phyloP scores from a whole-genome alignment of 2,797 vertebrate genomes.

The Petrocephalus schoutedeni region DNA sequence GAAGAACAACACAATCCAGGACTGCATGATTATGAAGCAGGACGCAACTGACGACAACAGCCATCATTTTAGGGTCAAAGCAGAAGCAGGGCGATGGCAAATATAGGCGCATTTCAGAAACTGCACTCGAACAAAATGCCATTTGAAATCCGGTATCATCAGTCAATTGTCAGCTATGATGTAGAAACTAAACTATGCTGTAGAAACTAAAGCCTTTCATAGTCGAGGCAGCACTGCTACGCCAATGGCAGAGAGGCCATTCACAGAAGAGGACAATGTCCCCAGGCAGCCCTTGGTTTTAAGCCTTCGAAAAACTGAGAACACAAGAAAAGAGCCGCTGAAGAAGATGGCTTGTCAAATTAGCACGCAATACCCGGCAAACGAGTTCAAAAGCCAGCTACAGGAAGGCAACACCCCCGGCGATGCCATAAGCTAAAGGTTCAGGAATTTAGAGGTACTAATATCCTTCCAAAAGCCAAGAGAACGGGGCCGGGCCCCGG shows the following conservation, averaged over 20 bases:
- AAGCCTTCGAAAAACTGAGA: neutral
- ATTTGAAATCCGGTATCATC: neutral
- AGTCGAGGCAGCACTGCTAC: neutral
- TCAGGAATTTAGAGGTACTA: neutral
- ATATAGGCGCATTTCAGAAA: neutral
- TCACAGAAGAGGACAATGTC: neutral
- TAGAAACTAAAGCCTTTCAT: neutral
- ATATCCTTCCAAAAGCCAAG: neutral
- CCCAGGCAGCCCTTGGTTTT: neutral
- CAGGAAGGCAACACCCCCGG: neutral
- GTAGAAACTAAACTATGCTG: neutral
- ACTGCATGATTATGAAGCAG: neutral
- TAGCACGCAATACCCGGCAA: neutral
- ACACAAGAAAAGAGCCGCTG: neutral
- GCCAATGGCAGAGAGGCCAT: neutral
- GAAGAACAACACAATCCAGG: neutral
- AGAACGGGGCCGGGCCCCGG: neutral
- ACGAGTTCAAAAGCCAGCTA: neutral
- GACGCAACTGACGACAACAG: neutral
- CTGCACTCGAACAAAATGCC: neutral
- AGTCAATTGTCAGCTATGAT: neutral
- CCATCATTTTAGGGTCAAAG: neutral
- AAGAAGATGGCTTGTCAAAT: neutral
- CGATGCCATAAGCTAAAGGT: neutral
- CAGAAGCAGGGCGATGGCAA: neutral